These are phyloP conservation scores for Pseudocheirus occidentalis DNA, from an alignment of 2,797 vertebrate species.

Conservation along the genomic window DNA sequence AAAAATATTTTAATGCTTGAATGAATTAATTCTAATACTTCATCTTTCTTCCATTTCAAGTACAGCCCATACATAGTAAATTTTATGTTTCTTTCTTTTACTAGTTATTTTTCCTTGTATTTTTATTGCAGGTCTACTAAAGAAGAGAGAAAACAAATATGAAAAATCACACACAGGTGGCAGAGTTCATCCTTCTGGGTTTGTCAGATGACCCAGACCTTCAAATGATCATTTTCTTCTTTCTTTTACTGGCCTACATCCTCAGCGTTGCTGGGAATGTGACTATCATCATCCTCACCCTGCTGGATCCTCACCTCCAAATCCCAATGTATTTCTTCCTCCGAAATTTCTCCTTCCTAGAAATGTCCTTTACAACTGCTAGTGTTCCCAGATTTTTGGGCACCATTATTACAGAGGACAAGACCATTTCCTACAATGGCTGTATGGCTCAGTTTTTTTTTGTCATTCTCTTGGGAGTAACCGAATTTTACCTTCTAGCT, in stretches of 20 bases:
- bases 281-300: background rate
- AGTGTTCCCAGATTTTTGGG: background rate
- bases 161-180: background rate
- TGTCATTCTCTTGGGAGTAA: background rate
- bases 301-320: background rate
- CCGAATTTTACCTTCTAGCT: background rate
- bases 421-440: background rate
- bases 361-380: background rate
- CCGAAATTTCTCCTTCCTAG: background rate
- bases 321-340: constrained; percentile 1
- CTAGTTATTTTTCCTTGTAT: background rate
- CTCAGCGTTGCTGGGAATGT: background rate
- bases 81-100: background rate
- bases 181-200: background rate
- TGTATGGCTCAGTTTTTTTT: background rate
- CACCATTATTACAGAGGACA: background rate
- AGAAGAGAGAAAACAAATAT: background rate
- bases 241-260: background rate
- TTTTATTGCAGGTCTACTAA: background rate
- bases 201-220: background rate
- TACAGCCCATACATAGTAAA: background rate
- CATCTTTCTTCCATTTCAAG: background rate
- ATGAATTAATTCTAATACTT: background rate
- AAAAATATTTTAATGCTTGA: background rate
- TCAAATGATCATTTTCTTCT: background rate